These are phyloP conservation scores for Holacanthella duospinosa DNA, from an alignment of 2,888 invertebrate genomes.

Conservation along the genomic window DNA sequence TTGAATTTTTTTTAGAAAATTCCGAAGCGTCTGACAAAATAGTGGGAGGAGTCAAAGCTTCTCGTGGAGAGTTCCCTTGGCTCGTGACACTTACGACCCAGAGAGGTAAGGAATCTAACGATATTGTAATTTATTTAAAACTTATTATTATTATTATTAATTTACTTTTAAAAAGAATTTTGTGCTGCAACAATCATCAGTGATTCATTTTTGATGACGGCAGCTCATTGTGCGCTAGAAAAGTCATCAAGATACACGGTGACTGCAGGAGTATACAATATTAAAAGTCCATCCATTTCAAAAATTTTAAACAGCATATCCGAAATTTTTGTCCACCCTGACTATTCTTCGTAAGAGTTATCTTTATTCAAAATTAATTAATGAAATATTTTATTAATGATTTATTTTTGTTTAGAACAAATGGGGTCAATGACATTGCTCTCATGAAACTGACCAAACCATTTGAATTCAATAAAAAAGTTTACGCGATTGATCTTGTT, in stretches of 20 bases:
- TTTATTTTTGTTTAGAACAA: too few relatives aligned
- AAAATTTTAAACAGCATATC: background rate
- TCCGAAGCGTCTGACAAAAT: background rate
- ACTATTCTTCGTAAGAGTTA: slow-evolving; percentile 1
- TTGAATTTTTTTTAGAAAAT: too few relatives aligned
- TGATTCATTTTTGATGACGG: background rate
- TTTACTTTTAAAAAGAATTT: background rate
- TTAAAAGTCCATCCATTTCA: background rate
- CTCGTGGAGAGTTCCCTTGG: background rate
- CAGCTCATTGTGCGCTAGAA: background rate
- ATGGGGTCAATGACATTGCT: slow-evolving; percentile 2
- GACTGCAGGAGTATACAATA: background rate
- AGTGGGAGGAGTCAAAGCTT: background rate
- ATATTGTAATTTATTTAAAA: background rate
- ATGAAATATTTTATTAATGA: background rate
- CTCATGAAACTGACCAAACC: background rate
- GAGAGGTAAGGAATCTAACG: background rate
- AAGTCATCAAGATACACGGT: background rate
- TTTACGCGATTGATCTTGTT: background rate
- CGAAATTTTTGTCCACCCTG: background rate
- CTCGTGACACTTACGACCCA: background rate
- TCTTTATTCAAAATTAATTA: background rate
- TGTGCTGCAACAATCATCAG: slow-evolving; percentile 3
- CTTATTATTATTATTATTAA: background rate
- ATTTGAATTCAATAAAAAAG: background rate